Percentiles rank a stretch among this genome's conserved stretches.
Evolutionary conservation across 2,113 vertebrate species (phyloP).

Genomic region (Silurus asotus): DNA sequence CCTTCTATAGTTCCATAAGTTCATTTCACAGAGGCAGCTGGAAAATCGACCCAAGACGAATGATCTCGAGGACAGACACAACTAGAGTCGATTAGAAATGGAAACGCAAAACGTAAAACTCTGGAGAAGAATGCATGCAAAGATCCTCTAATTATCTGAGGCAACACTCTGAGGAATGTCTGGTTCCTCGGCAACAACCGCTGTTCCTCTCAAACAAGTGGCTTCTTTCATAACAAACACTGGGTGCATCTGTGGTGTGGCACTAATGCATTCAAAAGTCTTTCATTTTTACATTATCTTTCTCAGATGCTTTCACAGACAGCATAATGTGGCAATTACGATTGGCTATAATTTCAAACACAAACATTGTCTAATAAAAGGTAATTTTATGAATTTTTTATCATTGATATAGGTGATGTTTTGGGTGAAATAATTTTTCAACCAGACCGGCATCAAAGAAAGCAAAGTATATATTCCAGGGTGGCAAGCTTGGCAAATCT

Average conservation of each 20-base stretch:
- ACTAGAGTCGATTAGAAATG: constrained; percentile 5
- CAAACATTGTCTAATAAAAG: not conserved
- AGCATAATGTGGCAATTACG: not conserved
- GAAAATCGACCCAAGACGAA: not conserved
- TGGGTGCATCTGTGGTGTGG: constrained; percentile 54
- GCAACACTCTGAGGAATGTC: constrained; percentile 67
- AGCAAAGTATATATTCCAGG: not conserved
- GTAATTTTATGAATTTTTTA: not conserved
- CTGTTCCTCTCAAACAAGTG: constrained; percentile 64
- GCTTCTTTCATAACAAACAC: constrained; percentile 68
- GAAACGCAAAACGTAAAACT: not conserved
- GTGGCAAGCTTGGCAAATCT: not conserved
- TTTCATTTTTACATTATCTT: constrained; percentile 22
- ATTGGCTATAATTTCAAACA: not conserved
- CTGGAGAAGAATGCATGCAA: constrained; percentile 19
- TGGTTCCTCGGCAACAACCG: constrained; percentile 64
- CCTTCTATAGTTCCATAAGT: constrained; percentile 4
- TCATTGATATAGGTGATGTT: not conserved
- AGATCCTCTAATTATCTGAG: constrained; percentile 61
- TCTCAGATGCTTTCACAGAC: constrained; percentile 6
- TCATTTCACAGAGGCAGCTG: constrained; percentile 25
- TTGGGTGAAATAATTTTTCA: not conserved
- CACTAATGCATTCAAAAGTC: not conserved
- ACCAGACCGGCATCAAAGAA: not conserved
- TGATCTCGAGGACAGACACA: not conserved